A percentile compares a stretch with the other conserved stretches of the same genome.
Evolutionary conservation across 2,797 vertebrate species (phyloP).

Genomic region (Notolepis coatsorum): DNA sequence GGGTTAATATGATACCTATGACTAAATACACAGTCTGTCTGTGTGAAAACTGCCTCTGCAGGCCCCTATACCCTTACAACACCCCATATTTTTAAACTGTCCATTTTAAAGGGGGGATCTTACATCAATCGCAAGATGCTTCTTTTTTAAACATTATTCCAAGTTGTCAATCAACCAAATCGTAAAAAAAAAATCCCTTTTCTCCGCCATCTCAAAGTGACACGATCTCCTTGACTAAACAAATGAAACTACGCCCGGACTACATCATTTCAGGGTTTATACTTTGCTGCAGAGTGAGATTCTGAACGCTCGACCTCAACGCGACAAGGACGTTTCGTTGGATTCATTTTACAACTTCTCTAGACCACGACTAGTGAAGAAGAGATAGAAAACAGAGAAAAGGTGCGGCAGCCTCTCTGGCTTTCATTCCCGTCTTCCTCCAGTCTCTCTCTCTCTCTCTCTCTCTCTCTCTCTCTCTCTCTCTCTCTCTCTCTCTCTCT

Average conservation of each 20-base stretch:
- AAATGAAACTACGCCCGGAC: slow-evolving; percentile 32
- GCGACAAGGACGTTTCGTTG: neutral
- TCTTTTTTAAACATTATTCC: slow-evolving; percentile 48
- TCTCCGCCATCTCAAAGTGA: no score
- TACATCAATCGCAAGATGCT: slow-evolving; percentile 15
- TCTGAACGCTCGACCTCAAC: slow-evolving; percentile 2
- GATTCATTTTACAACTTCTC: slow-evolving; percentile 2
- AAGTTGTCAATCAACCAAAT: slow-evolving; percentile 23
- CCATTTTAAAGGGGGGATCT: neutral
- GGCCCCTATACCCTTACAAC: neutral
- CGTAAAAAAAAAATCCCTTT: no score
- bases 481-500: no score
- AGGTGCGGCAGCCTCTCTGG: no score
- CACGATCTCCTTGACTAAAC: no score
- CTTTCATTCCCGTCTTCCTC: no score
- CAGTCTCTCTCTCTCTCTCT: no score
- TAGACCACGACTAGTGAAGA: slow-evolving; percentile 3
- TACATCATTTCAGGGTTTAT: slow-evolving; percentile 33
- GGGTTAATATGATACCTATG: slow-evolving; percentile 4
- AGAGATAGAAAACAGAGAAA: slow-evolving; percentile 21
- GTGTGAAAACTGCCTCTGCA: slow-evolving; percentile 20
- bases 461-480: no score
- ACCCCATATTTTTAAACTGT: neutral
- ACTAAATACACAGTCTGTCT: slow-evolving; percentile 21
- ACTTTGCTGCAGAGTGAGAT: slow-evolving; percentile 23